phyloP scores from a whole-genome alignment of 2,113 vertebrate species.

The Boulengeromyrus knoepffleri region DNA sequence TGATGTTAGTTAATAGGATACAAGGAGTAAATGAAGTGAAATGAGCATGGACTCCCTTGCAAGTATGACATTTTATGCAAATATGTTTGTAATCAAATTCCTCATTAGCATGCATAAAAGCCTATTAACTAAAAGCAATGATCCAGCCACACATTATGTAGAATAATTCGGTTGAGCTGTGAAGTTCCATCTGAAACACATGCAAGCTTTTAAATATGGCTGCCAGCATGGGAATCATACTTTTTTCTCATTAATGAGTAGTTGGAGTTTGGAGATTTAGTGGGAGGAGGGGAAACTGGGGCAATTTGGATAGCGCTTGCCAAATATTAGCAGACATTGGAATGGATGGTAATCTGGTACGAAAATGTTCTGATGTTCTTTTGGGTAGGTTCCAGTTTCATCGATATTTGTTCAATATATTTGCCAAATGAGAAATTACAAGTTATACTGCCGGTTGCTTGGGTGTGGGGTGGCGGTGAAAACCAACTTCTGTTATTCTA shows the following conservation, averaged over 20 bases:
- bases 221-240: not conserved
- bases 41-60: not conserved
- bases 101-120: constrained; percentile 24
- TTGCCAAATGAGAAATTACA: not conserved
- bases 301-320: not conserved
- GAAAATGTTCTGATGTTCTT: not conserved
- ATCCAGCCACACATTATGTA: not conserved
- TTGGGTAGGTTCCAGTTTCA: not conserved
- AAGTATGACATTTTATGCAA: constrained; percentile 4
- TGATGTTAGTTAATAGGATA: not conserved
- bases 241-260: not conserved
- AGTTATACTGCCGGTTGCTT: not conserved
- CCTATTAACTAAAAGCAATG: constrained; percentile 13
- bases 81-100: constrained; percentile 19
- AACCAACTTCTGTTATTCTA: not conserved
- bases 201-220: not conserved
- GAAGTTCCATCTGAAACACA: not conserved
- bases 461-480: not conserved
- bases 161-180: constrained; percentile 1
- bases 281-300: not conserved
- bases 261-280: not conserved
- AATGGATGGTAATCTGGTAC: not conserved
- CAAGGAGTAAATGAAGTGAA: not conserved
- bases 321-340: not conserved
- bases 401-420: not conserved